Conservation (phyloP, 2,888 invertebrate species). For the Halocaridina rubra region DNA sequence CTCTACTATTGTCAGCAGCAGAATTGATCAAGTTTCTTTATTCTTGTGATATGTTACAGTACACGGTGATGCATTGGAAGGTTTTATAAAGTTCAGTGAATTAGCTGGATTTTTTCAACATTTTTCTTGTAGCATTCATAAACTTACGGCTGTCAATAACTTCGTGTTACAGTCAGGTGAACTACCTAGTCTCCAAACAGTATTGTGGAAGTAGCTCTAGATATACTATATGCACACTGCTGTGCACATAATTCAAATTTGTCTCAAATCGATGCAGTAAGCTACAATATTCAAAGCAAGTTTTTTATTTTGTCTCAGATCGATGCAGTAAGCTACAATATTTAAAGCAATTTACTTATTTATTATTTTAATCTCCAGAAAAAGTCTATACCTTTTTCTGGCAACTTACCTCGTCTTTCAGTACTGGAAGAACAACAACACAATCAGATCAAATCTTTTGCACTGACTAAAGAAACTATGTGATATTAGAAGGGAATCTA, state of each 20-base stretch:
- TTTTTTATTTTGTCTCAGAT: neutral
- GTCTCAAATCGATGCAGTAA: neutral
- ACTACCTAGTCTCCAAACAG: slow-evolving; percentile 6
- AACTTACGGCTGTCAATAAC: slow-evolving; percentile 1
- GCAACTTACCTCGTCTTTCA: neutral
- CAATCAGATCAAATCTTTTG: no score
- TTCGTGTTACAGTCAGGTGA: neutral
- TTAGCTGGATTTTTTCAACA: slow-evolving; percentile 29
- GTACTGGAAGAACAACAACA: neutral
- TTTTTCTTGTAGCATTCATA: no score
- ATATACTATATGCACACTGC: neutral
- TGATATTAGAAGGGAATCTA: no score
- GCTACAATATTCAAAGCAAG: neutral
- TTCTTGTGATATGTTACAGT: slow-evolving; percentile 14
- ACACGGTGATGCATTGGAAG: slow-evolving; percentile 1
- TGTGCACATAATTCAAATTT: neutral
- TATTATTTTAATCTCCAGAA: no score
- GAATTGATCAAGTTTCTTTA: slow-evolving; percentile 8
- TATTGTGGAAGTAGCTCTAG: neutral
- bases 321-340: neutral
- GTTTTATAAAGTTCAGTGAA: slow-evolving; percentile 12
- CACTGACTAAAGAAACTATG: no score
- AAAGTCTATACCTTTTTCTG: no score
- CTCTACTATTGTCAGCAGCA: neutral
- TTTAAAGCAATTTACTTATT: neutral